These are phyloP conservation scores for Trinorchestia longiramus DNA, from an alignment of 1,140 invertebrate genomes.

Conservation along the genomic window DNA sequence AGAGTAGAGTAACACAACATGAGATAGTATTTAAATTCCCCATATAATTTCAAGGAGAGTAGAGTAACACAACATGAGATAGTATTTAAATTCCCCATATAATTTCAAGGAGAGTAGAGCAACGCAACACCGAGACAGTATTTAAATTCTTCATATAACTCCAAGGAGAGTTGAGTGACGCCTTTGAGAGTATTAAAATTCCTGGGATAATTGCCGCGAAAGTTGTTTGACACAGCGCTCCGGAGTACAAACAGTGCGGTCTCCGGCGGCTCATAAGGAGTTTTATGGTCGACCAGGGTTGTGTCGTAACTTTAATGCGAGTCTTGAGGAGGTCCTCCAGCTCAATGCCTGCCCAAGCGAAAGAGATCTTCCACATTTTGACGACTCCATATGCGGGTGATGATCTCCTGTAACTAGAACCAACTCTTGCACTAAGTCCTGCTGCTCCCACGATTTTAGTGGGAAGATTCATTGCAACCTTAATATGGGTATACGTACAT, in stretches of 20 bases:
- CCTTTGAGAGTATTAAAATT: too few relatives aligned
- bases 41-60: too few relatives aligned
- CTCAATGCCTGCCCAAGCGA: neutral
- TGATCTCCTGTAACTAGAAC: neutral
- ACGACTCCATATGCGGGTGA: neutral
- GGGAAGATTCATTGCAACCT: neutral
- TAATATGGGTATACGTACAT: neutral
- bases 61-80: too few relatives aligned
- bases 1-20: too few relatives aligned
- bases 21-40: too few relatives aligned
- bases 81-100: too few relatives aligned
- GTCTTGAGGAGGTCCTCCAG: neutral
- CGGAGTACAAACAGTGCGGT: neutral
- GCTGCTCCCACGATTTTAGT: neutral
- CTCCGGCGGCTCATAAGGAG: neutral
- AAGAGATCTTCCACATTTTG: conserved; percentile 1
- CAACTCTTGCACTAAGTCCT: neutral
- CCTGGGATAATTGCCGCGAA: too few relatives aligned
- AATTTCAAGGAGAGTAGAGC: too few relatives aligned
- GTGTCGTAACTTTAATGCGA: neutral
- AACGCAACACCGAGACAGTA: too few relatives aligned
- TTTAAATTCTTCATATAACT: too few relatives aligned
- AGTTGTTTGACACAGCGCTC: neutral
- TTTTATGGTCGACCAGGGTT: neutral
- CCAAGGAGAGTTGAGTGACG: too few relatives aligned